Conservation (phyloP, 2,888 invertebrate genomes). For the Conchocele bisecta region DNA sequence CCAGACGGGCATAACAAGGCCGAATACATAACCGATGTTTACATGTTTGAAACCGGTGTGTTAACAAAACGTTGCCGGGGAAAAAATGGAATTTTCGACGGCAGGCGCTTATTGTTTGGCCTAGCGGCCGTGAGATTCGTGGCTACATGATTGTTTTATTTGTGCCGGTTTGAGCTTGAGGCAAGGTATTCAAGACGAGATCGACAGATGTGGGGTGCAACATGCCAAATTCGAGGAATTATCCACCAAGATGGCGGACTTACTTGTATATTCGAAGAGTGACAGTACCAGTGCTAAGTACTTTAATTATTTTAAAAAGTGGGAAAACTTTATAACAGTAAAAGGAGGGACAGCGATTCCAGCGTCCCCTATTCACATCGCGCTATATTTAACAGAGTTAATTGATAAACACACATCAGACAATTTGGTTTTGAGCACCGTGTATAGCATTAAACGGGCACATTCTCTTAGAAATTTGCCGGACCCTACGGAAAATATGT, state of each 20-base stretch:
- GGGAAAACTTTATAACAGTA: constrained; percentile 19
- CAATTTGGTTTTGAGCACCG: constrained; percentile 19
- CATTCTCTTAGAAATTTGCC: constrained; percentile 9
- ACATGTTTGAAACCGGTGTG: constrained; percentile 10
- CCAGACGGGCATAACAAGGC: not conserved
- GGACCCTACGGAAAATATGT: constrained; percentile 43
- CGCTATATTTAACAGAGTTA: constrained; percentile 36
- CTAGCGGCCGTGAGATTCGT: constrained; percentile 18
- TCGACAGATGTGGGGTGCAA: too few relatives aligned
- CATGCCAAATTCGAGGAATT: too few relatives aligned
- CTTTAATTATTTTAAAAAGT: constrained; percentile 28
- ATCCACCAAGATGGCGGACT: constrained; percentile 23
- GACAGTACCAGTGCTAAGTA: constrained; percentile 34
- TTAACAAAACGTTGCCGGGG: constrained; percentile 16
- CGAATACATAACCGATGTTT: constrained; percentile 7
- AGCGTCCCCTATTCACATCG: constrained; percentile 36
- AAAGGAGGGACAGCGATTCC: constrained; percentile 32
- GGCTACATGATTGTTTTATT: too few relatives aligned
- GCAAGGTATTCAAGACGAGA: too few relatives aligned
- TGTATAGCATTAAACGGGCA: constrained; percentile 38
- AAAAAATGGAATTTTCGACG: constrained; percentile 35
- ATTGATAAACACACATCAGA: constrained; percentile 28
- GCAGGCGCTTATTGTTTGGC: constrained; percentile 16
- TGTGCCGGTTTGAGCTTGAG: too few relatives aligned
- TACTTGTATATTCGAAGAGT: constrained; percentile 27